Percentiles rank a stretch among this genome's conserved stretches.
Evolutionary conservation across 2,113 vertebrate genomes (phyloP).

Genomic region (Myotis brandtii): DNA sequence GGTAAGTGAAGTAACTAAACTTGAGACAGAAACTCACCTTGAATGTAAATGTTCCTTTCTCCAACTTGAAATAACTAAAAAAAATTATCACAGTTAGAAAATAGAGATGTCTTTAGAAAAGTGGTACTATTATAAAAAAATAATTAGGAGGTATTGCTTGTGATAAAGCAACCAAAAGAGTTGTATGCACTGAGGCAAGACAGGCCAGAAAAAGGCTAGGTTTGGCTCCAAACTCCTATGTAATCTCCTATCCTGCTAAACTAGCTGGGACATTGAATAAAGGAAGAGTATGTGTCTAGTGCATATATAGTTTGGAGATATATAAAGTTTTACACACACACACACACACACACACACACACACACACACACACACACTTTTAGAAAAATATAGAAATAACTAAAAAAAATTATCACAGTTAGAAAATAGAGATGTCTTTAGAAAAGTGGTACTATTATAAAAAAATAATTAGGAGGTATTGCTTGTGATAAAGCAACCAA

Average conservation of each 20-base stretch:
- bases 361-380: too few relatives aligned
- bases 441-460: not conserved
- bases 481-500: constrained; percentile 11
- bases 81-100: constrained; percentile 9
- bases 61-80: constrained; percentile 38
- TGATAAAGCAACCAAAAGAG: constrained; percentile 34
- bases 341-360: too few relatives aligned
- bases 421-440: constrained; percentile 29
- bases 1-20: not conserved
- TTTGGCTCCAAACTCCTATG: not conserved
- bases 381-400: too few relatives aligned
- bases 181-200: not conserved
- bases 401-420: not conserved
- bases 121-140: not conserved
- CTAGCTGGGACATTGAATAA: not conserved
- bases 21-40: constrained; percentile 18
- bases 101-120: constrained; percentile 30
- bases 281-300: not conserved
- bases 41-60: constrained; percentile 15
- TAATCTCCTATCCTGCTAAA: not conserved
- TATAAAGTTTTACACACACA: not conserved
- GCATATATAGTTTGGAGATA: not conserved
- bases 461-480: constrained; percentile 20
- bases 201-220: not conserved
- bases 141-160: not conserved